A percentile compares a stretch with the other conserved stretches of the same genome.
Evolutionary conservation across 2,888 invertebrate species (phyloP).

Genomic region (Scaptomyza tumidula): DNA sequence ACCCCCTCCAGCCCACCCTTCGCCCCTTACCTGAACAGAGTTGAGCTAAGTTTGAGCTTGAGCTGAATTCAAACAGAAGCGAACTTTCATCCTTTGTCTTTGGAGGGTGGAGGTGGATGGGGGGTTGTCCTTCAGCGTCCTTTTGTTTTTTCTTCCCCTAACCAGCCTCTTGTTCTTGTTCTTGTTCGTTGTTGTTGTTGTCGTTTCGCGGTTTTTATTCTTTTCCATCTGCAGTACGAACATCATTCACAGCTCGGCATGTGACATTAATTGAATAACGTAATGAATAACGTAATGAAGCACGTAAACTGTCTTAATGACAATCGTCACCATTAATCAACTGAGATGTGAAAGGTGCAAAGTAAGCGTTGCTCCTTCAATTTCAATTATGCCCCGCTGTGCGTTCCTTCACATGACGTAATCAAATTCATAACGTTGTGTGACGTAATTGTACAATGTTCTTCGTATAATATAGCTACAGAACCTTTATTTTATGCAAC

Average conservation of each 20-base stretch:
- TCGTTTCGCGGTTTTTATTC: slow-evolving; percentile 34
- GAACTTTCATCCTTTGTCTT: slow-evolving; percentile 51
- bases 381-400: slow-evolving; percentile 18
- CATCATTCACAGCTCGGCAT: slow-evolving; percentile 35
- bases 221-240: neutral
- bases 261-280: slow-evolving; percentile 62
- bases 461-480: neutral
- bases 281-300: slow-evolving; percentile 54
- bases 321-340: slow-evolving; percentile 51
- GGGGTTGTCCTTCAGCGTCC: neutral
- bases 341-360: slow-evolving; percentile 16
- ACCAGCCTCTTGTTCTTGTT: neutral
- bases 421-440: neutral
- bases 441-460: slow-evolving; percentile 9
- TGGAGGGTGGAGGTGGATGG: no score
- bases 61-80: slow-evolving; percentile 35
- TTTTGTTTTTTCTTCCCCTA: slow-evolving; percentile 2
- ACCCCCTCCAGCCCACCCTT: no score
- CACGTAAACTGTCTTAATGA: slow-evolving; percentile 54
- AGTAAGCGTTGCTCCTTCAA: neutral
- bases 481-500: neutral
- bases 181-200: slow-evolving; percentile 5
- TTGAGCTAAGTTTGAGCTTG: slow-evolving; percentile 1
- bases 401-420: slow-evolving; percentile 11
- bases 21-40: neutral